Evolutionary conservation across 2,797 vertebrate genomes (phyloP).

Genomic region (Remorina albescens): DNA sequence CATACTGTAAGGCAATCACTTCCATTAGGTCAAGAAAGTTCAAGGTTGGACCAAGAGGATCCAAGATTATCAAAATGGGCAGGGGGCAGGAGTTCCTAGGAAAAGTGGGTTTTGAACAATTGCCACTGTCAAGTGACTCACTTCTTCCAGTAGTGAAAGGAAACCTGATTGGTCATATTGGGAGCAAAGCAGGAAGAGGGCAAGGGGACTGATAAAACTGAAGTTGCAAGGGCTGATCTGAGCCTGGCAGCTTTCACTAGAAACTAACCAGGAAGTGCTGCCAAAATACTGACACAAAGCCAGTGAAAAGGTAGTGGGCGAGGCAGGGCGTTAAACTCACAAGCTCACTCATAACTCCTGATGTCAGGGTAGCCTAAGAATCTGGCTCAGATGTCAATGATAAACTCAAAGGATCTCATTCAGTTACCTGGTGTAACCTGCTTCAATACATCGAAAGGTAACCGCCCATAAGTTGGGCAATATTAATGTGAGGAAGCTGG

Average conservation of each 20-base stretch:
- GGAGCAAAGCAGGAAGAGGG: conserved; percentile 83
- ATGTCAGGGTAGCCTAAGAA: conserved; percentile 64
- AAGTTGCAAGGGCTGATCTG: conserved; percentile 70
- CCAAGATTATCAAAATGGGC: conserved; percentile 74
- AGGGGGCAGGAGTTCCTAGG: conserved; percentile 70
- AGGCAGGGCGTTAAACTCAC: conserved; percentile 74
- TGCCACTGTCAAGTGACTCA: conserved; percentile 77
- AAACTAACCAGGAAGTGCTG: conserved; percentile 79
- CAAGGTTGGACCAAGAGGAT: conserved; percentile 77
- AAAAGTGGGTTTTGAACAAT: conserved; percentile 77
- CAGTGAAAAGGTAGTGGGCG: conserved; percentile 81
- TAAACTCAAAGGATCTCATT: conserved; percentile 70
- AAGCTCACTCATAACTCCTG: conserved; percentile 63
- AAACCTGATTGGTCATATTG: conserved; percentile 81
- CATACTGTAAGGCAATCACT: conserved; percentile 57
- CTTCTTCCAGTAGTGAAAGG: conserved; percentile 76
- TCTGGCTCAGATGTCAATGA: conserved; percentile 80
- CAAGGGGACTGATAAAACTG: conserved; percentile 84
- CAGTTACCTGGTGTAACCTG: conserved; percentile 70
- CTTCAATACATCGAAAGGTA: conserved; percentile 62
- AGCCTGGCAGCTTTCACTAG: conserved; percentile 67
- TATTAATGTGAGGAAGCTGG: conserved; percentile 62
- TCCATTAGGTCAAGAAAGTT: conserved; percentile 68
- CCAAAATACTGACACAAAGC: conserved; percentile 76
- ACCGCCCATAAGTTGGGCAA: conserved; percentile 71